Conservation (phyloP, 2,888 invertebrate genomes). For the Selenia dentaria region DNA sequence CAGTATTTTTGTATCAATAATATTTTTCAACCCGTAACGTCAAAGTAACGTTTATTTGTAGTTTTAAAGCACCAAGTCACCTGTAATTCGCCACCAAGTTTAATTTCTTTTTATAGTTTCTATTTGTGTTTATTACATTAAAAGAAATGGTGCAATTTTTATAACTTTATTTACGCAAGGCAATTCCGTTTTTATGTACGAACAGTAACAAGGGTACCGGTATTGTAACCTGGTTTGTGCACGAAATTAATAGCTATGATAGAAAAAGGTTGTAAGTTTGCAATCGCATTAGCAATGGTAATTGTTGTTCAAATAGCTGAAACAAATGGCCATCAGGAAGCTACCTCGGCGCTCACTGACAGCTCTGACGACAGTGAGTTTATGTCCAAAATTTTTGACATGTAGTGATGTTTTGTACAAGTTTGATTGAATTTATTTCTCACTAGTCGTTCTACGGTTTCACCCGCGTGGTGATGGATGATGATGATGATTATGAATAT, state of each 20-base stretch:
- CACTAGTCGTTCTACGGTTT: too few relatives aligned
- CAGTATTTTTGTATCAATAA: too few relatives aligned
- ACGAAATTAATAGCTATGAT: not conserved
- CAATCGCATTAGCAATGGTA: not conserved
- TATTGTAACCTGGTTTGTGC: not conserved
- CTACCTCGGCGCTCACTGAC: not conserved
- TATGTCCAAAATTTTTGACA: too few relatives aligned
- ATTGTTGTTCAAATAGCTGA: not conserved
- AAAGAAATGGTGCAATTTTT: conserved; percentile 11
- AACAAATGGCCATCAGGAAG: conserved; percentile 4
- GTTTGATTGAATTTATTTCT: too few relatives aligned
- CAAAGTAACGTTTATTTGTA: too few relatives aligned
- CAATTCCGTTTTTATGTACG: not conserved
- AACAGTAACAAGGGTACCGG: not conserved
- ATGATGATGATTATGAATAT: too few relatives aligned
- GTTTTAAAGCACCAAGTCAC: too few relatives aligned
- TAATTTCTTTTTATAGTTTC: too few relatives aligned
- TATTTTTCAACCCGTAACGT: too few relatives aligned
- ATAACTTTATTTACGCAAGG: conserved; percentile 1
- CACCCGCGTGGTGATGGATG: too few relatives aligned
- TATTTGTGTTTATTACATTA: conserved; percentile 9
- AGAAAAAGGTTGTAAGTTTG: not conserved
- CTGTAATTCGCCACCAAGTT: too few relatives aligned
- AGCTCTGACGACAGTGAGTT: conserved; percentile 42
- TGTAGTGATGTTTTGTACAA: too few relatives aligned